A percentile compares a stretch with the other conserved stretches of the same genome.
Conservation (phyloP, 2,113 vertebrate species). For the Oryctolagus cuniculus region mOryCun1.1 NC_091434.1:73006001-73006500, state of each 20-base stretch:
- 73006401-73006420: neutral
- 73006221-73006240: too few species aligned
- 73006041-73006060: conserved; percentile 6
- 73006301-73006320: too few species aligned
- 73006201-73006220: too few species aligned
- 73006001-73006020: conserved; percentile 25
- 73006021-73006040: conserved; percentile 47
- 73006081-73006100: neutral
- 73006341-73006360: too few species aligned
- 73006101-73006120: neutral
- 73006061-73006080: neutral
- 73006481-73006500: conserved; percentile 15
- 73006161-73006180: too few species aligned
- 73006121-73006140: neutral
- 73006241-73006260: too few species aligned
- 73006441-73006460: neutral
- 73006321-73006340: too few species aligned
- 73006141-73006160: too few species aligned
- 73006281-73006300: too few species aligned
- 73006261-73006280: too few species aligned
- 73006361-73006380: neutral
- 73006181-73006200: too few species aligned
- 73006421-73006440: neutral
- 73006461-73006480: conserved; percentile 58
- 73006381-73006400: neutral